Evolutionary conservation across 2,113 vertebrate genomes (phyloP).

Genomic region (Scartelaos histophorus): DNA sequence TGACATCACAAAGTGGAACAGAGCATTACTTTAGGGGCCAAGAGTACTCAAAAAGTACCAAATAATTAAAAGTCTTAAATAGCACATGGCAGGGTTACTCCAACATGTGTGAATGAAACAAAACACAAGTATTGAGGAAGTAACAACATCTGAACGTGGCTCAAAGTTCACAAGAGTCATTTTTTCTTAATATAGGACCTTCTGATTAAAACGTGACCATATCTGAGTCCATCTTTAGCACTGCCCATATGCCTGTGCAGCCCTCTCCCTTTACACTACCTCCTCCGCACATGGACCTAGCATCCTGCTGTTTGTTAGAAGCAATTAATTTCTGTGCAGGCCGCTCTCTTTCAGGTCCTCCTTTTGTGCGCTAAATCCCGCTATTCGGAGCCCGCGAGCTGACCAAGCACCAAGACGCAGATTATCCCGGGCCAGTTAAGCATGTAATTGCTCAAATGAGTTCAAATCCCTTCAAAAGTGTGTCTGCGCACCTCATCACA

Average conservation of each 20-base stretch:
- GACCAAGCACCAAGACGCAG: constrained; percentile 78
- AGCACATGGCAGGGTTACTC: no score
- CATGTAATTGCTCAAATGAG: constrained; percentile 99
- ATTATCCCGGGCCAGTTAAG: constrained; percentile 99
- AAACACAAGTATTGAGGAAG: no score
- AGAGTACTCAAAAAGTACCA: no score
- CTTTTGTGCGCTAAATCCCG: constrained; percentile 99
- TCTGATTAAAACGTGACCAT: no score
- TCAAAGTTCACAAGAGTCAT: no score
- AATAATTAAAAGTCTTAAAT: no score
- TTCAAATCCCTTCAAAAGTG: constrained; percentile 99
- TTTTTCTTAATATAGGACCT: no score
- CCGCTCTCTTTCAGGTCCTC: constrained; percentile 93
- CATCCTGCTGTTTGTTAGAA: constrained; percentile 99
- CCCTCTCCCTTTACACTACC: constrained; percentile 53
- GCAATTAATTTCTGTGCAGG: constrained; percentile 99
- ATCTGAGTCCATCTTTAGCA: neutral
- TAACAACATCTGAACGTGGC: no score
- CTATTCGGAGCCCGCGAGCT: constrained; percentile 82
- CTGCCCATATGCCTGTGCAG: neutral
- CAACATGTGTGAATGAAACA: no score
- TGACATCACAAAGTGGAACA: no score
- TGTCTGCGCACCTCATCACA: constrained; percentile 99
- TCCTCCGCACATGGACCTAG: constrained; percentile 90
- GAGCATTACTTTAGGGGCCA: no score